These are phyloP conservation scores for Pemphigus obesinymphae DNA, from an alignment of 1,140 invertebrate genomes.

Conservation along the genomic window DNA sequence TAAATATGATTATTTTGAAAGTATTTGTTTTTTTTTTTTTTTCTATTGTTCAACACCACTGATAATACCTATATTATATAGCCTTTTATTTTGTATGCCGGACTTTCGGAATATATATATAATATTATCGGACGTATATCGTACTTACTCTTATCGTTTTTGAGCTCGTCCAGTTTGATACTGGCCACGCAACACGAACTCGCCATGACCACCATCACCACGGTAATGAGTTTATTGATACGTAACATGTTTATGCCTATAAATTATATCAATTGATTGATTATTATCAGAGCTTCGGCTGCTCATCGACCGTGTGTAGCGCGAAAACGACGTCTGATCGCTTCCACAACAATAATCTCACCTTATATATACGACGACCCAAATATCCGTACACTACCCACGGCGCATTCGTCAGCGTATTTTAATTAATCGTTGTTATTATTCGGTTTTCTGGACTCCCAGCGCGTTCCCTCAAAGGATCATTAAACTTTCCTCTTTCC, in stretches of 20 bases:
- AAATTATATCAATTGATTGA: too few species aligned
- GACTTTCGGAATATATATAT: too few species aligned
- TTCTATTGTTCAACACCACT: too few species aligned
- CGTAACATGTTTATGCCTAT: conserved; percentile 5
- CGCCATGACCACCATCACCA: not conserved
- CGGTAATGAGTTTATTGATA: not conserved
- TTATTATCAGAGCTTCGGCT: conserved; percentile 20
- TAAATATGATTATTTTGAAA: too few species aligned
- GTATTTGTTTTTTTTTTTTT: too few species aligned
- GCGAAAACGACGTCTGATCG: conserved; percentile 18
- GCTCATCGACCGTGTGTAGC: not conserved
- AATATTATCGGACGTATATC: too few species aligned
- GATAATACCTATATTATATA: too few species aligned
- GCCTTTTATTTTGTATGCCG: too few species aligned
- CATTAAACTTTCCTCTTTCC: conserved; percentile 40
- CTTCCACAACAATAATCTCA: not conserved
- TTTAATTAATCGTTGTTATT: conserved; percentile 39
- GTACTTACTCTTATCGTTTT: conserved; percentile 31
- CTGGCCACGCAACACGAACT: conserved; percentile 11
- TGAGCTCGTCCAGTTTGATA: conserved; percentile 16
- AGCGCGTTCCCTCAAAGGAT: conserved; percentile 19
- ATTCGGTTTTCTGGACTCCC: not conserved
- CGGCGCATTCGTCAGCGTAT: conserved; percentile 18
- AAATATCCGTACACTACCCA: not conserved
- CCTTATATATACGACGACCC: conserved; percentile 40